Evolutionary conservation across 2,113 vertebrate species (phyloP).

Genomic region (Nibea albiflora): DNA sequence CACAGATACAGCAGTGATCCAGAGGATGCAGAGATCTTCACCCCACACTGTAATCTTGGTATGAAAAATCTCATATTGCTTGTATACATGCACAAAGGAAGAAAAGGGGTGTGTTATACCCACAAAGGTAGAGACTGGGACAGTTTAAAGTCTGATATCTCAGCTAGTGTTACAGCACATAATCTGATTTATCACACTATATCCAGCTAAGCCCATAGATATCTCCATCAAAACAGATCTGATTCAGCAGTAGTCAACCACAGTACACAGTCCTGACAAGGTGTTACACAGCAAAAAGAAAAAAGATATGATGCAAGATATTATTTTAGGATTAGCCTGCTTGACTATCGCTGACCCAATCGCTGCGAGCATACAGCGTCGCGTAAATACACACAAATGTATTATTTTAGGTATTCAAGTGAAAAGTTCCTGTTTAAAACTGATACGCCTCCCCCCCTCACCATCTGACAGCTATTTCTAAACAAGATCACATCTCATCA

Average conservation of each 20-base stretch:
- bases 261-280: slow-evolving; percentile 38
- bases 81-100: slow-evolving; percentile 2
- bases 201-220: slow-evolving; percentile 46
- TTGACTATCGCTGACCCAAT: slow-evolving; percentile 14
- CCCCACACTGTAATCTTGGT: slow-evolving; percentile 19
- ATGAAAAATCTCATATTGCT: slow-evolving; percentile 25
- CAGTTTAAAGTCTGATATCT: slow-evolving; percentile 44
- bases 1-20: background rate
- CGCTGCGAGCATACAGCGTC: background rate
- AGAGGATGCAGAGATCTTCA: slow-evolving; percentile 26
- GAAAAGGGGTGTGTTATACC: slow-evolving; percentile 12
- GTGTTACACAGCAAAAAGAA: slow-evolving; percentile 19
- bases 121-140: slow-evolving; percentile 25
- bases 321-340: slow-evolving; percentile 37
- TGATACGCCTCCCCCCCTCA: slow-evolving; percentile 4
- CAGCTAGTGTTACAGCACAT: slow-evolving; percentile 31
- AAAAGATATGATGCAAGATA: slow-evolving; percentile 41
- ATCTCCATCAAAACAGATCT: slow-evolving; percentile 57
- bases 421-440: slow-evolving; percentile 18
- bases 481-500: slow-evolving; percentile 27
- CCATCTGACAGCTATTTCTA: slow-evolving; percentile 33
- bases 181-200: slow-evolving; percentile 50
- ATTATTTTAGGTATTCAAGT: slow-evolving; percentile 21
- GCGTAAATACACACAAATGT: slow-evolving; percentile 15
- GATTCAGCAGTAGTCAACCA: slow-evolving; percentile 43